Evolutionary conservation across 1,140 invertebrate genomes (phyloP).

Genomic region (Habropoda laboriosa): DNA sequence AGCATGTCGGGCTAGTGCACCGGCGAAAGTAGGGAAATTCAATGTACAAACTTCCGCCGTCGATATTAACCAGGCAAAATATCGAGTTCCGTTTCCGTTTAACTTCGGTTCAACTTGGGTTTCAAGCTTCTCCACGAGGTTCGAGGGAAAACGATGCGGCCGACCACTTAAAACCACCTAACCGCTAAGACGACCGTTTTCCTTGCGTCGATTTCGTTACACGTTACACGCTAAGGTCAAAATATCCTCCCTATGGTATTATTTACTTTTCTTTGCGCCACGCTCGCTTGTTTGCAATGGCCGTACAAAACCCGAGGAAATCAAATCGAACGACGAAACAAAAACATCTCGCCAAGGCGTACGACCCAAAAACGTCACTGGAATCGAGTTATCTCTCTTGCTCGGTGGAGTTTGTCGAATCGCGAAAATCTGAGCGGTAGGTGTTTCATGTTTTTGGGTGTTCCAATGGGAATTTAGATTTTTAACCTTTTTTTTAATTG

Average conservation of each 20-base stretch:
- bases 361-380: too few relatives aligned
- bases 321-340: slow-evolving; percentile 24
- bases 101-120: slow-evolving; percentile 7
- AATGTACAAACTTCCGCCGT: slow-evolving; percentile 3
- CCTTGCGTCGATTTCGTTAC: slow-evolving; percentile 68
- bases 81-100: background rate
- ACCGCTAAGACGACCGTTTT: slow-evolving; percentile 53
- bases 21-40: background rate
- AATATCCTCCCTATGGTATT: slow-evolving; percentile 72
- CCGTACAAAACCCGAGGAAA: slow-evolving; percentile 29
- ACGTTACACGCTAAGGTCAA: slow-evolving; percentile 72
- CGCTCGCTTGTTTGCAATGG: slow-evolving; percentile 30
- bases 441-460: background rate
- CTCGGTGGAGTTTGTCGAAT: background rate
- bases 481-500: background rate
- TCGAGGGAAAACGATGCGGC: slow-evolving; percentile 63
- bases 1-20: background rate
- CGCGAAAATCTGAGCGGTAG: background rate
- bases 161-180: slow-evolving; percentile 64
- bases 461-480: background rate
- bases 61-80: background rate
- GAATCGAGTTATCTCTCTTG: background rate
- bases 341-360: background rate
- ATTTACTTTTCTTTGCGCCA: slow-evolving; percentile 65
- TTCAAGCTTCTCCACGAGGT: background rate